Percentiles rank a stretch among this genome's conserved stretches.
These are phyloP conservation scores for Tenthredo distinguenda DNA, from an alignment of 2,888 invertebrate genomes.

Conservation along the genomic window DNA sequence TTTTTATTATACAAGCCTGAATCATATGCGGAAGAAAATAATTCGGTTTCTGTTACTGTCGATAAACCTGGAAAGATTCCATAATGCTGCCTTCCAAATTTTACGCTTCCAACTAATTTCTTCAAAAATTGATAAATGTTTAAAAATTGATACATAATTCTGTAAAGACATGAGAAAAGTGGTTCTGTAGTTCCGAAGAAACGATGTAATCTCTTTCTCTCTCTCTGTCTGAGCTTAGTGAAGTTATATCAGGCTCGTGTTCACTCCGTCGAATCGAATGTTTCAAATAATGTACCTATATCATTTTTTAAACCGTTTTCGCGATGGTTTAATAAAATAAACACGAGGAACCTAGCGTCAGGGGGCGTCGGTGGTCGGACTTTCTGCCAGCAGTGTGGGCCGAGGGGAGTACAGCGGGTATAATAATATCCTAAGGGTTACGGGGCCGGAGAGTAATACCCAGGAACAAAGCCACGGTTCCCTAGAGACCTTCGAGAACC, in stretches of 20 bases:
- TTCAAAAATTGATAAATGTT: not conserved
- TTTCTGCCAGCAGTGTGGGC: constrained; percentile 53
- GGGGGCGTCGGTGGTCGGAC: constrained; percentile 58
- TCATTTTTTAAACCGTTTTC: constrained; percentile 53
- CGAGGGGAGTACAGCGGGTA: constrained; percentile 72
- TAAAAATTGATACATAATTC: not conserved
- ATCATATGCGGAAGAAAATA: constrained; percentile 6
- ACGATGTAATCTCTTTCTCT: not conserved
- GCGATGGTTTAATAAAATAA: constrained; percentile 78
- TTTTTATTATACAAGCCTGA: constrained; percentile 65
- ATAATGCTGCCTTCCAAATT: not conserved
- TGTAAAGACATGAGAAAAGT: not conserved
- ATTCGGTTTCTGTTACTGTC: not conserved
- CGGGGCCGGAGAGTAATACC: constrained; percentile 76
- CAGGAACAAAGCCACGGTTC: constrained; percentile 77
- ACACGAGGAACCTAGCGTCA: constrained; percentile 70
- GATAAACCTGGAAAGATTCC: not conserved
- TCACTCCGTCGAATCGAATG: constrained; percentile 13
- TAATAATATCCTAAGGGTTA: constrained; percentile 77
- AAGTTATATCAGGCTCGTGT: constrained; percentile 19
- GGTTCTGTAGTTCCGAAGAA: not conserved
- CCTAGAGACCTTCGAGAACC: constrained; percentile 65
- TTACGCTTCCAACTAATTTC: not conserved
- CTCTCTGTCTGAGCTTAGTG: not conserved
- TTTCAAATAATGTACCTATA: constrained; percentile 24